phyloP scores from a whole-genome alignment of 92 coral and sea anemone genomes.

The Phenganax marumi region DNA sequence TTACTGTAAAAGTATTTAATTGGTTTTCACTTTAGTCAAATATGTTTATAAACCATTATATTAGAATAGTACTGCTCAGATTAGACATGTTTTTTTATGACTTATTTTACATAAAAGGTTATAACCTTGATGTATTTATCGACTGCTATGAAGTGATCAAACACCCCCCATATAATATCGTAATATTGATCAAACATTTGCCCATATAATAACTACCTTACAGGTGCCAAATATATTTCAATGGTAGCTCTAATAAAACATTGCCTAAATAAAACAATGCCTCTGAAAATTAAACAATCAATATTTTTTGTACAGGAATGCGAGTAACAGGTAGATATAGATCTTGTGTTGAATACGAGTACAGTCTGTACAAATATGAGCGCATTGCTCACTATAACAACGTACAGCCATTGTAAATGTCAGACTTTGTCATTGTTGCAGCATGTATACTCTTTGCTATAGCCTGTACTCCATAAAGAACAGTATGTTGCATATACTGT shows the following conservation, averaged over 20 bases:
- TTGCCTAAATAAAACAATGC: neutral
- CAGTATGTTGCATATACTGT: neutral
- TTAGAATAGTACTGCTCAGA: neutral
- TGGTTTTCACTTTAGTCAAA: neutral
- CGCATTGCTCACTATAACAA: neutral
- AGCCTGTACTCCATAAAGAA: neutral
- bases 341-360: neutral
- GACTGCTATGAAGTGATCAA: neutral
- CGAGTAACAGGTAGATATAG: neutral
- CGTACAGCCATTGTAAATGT: too few species aligned
- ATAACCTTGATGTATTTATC: neutral
- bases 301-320: neutral
- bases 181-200: neutral
- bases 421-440: too few species aligned
- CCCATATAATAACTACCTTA: neutral
- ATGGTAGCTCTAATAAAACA: neutral
- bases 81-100: neutral
- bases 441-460: neutral
- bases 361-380: neutral
- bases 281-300: neutral
- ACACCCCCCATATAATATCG: neutral
- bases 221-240: neutral
- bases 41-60: neutral
- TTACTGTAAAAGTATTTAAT: neutral
- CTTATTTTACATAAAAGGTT: too few species aligned